Percentiles rank a stretch among this genome's conserved stretches.
These are phyloP conservation scores for Leptinotarsa tumamoca DNA, from an alignment of 2,888 invertebrate genomes.

Conservation along the genomic window DNA sequence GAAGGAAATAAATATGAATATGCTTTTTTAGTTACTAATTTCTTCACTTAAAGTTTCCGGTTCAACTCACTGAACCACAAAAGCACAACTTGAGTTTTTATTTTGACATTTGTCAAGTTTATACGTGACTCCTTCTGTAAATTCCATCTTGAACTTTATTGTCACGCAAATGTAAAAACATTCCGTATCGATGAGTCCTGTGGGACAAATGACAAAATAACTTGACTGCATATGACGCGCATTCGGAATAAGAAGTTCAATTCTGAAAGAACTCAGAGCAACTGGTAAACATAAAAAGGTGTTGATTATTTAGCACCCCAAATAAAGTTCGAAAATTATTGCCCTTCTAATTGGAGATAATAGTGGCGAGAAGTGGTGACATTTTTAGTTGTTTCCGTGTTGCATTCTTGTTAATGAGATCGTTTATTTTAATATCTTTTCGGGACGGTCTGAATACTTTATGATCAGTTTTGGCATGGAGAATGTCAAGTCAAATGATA, in stretches of 20 bases:
- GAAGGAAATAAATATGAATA: too few relatives aligned
- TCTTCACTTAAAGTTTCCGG: too few relatives aligned
- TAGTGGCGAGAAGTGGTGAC: slow-evolving; percentile 56
- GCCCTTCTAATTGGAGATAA: slow-evolving; percentile 60
- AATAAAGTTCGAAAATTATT: slow-evolving; percentile 53
- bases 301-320: slow-evolving; percentile 28
- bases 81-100: too few relatives aligned
- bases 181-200: too few relatives aligned
- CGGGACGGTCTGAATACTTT: neutral
- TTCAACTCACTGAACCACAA: too few relatives aligned
- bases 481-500: neutral
- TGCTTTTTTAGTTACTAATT: too few relatives aligned
- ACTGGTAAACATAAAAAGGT: slow-evolving; percentile 14
- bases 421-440: slow-evolving; percentile 37
- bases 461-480: neutral
- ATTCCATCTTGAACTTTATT: too few relatives aligned
- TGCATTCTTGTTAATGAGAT: slow-evolving; percentile 40
- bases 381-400: slow-evolving; percentile 53
- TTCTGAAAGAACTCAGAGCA: slow-evolving; percentile 3
- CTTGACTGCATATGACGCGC: slow-evolving; percentile 23
- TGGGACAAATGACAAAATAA: too few relatives aligned
- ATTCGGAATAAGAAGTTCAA: neutral
- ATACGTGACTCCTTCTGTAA: too few relatives aligned
- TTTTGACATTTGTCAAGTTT: too few relatives aligned
- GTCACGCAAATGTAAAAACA: too few relatives aligned